phyloP scores from a whole-genome alignment of 2,113 vertebrate genomes.

The Orcinus orca region DNA sequence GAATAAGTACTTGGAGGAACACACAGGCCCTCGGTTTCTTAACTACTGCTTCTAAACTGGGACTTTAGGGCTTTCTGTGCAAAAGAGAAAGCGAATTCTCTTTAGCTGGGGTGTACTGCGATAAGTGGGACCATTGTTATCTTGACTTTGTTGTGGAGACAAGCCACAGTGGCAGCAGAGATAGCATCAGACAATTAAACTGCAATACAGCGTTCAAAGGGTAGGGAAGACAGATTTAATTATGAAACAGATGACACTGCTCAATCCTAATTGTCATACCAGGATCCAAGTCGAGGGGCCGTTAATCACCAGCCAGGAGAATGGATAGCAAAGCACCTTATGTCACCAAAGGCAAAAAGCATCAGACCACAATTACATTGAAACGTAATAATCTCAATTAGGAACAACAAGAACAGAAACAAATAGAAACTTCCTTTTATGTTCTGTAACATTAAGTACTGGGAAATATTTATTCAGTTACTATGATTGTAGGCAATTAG shows the following conservation, averaged over 20 bases:
- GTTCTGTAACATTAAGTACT: slow-evolving; percentile 42
- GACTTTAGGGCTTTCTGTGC: background rate
- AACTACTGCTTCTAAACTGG: slow-evolving; percentile 15
- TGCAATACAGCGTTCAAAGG: slow-evolving; percentile 50
- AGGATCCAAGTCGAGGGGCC: background rate
- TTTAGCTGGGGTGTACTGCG: background rate
- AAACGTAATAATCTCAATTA: slow-evolving; percentile 28
- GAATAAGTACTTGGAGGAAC: background rate
- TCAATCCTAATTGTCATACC: slow-evolving; percentile 66
- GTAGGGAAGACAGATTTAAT: slow-evolving; percentile 68
- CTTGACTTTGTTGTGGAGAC: slow-evolving; percentile 46
- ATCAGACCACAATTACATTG: slow-evolving; percentile 21
- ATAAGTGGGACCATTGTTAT: background rate
- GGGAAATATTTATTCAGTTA: background rate
- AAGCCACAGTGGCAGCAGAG: background rate
- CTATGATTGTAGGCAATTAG: background rate
- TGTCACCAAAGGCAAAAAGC: slow-evolving; percentile 9
- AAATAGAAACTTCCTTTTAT: slow-evolving; percentile 55
- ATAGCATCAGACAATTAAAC: slow-evolving; percentile 57
- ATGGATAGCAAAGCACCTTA: background rate
- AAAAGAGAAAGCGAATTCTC: slow-evolving; percentile 24
- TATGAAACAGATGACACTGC: slow-evolving; percentile 61
- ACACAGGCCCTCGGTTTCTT: background rate
- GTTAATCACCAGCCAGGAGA: slow-evolving; percentile 27
- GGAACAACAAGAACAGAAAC: background rate